Percentiles rank a stretch among this genome's conserved stretches.
phyloP scores from a whole-genome alignment of 1,140 invertebrate genomes.

The Lamellibrachia luymesi region DNA sequence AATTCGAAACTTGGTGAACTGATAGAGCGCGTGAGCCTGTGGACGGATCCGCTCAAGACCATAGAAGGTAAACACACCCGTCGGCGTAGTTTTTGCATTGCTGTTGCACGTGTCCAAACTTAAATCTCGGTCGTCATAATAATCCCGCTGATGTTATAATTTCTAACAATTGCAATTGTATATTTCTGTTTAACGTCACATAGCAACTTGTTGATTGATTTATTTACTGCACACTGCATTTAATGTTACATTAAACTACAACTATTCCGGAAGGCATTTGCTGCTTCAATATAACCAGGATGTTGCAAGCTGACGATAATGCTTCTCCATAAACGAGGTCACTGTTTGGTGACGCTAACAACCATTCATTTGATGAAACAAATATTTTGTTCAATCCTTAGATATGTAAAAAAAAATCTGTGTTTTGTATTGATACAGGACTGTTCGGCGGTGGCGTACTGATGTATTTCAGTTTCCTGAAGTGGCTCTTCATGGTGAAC shows the following conservation, averaged over 20 bases:
- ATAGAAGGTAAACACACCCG: background rate
- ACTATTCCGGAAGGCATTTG: too few species aligned
- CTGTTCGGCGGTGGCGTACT: conserved; percentile 46
- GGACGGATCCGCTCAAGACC: background rate
- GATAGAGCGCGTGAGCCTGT: background rate
- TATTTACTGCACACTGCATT: too few species aligned
- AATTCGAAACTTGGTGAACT: background rate
- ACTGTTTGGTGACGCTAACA: background rate
- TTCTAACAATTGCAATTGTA: too few species aligned
- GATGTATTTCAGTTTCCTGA: conserved; percentile 48
- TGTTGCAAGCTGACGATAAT: background rate
- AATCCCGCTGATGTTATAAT: too few species aligned
- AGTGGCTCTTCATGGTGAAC: conserved; percentile 43
- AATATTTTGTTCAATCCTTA: too few species aligned
- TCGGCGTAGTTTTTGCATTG: background rate
- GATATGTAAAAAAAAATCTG: too few species aligned
- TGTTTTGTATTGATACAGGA: conserved; percentile 30
- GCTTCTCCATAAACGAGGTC: background rate
- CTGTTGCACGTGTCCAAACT: too few species aligned
- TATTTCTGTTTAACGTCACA: too few species aligned
- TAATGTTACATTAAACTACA: too few species aligned
- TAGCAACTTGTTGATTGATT: too few species aligned
- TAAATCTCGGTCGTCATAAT: too few species aligned
- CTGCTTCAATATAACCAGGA: background rate
- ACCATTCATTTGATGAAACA: too few species aligned